Percentiles rank a stretch among this genome's conserved stretches.
Conservation (phyloP, 2,113 vertebrate species). For the Myrmecobius fasciatus region DNA sequence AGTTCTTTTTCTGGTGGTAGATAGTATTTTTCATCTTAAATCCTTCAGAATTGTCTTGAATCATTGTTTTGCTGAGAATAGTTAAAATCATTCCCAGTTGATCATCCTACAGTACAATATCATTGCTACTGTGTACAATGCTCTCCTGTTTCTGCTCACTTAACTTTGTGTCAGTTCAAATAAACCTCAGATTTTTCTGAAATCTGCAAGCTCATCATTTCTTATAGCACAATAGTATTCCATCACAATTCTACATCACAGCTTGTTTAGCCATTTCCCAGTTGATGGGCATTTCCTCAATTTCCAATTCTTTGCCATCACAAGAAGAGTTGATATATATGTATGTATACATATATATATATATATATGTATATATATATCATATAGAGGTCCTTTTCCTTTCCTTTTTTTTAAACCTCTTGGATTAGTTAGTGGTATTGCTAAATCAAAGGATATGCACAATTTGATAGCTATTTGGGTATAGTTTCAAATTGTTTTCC, state of each 20-base stretch:
- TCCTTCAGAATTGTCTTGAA: neutral
- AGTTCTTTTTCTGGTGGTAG: neutral
- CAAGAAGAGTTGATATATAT: neutral
- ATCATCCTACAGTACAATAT: neutral
- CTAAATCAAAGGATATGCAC: neutral
- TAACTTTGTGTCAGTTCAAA: neutral
- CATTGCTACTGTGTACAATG: neutral
- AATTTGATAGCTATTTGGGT: neutral
- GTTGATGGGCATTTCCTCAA: neutral
- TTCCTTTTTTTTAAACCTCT: neutral
- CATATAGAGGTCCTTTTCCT: neutral
- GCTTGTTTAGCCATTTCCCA: neutral
- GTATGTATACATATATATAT: too few species aligned
- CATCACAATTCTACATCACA: neutral
- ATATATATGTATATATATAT: too few species aligned
- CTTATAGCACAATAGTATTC: neutral
- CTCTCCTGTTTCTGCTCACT: neutral
- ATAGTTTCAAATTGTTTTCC: neutral
- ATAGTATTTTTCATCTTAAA: neutral
- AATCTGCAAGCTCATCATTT: neutral
- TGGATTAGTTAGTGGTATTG: neutral
- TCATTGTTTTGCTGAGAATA: neutral
- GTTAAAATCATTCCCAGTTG: neutral
- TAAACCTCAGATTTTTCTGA: neutral
- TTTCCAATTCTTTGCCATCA: neutral